A percentile compares a stretch with the other conserved stretches of the same genome.
phyloP scores from a whole-genome alignment of 2,888 invertebrate genomes.

The Seira ritae region DNA sequence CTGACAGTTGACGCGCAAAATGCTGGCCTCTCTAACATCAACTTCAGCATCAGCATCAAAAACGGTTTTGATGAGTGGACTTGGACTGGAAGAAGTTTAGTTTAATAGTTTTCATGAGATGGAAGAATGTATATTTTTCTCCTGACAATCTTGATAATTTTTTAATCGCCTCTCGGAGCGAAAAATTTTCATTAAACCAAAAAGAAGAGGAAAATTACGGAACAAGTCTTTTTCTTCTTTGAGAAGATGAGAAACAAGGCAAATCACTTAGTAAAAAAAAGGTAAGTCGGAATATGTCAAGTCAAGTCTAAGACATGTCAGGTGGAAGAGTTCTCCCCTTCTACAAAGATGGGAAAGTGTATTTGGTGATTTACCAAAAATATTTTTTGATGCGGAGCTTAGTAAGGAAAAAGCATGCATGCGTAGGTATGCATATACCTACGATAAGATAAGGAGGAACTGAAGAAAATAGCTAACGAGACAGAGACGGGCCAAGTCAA shows the following conservation, averaged over 20 bases:
- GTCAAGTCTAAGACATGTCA: constrained; percentile 52
- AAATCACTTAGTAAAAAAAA: constrained; percentile 25
- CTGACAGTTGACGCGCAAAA: constrained; percentile 45
- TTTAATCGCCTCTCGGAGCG: constrained; percentile 51
- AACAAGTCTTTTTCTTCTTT: not conserved
- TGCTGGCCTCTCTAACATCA: too few relatives aligned
- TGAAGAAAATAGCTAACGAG: constrained; percentile 63
- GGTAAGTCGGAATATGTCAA: constrained; percentile 57
- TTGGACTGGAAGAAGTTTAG: not conserved
- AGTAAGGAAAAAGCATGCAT: constrained; percentile 8
- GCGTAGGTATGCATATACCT: constrained; percentile 3
- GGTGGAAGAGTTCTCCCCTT: too few relatives aligned
- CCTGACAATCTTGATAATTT: constrained; percentile 55
- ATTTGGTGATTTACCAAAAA: constrained; percentile 25
- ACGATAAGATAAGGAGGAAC: constrained; percentile 27
- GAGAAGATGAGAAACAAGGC: not conserved
- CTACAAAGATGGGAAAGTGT: constrained; percentile 24
- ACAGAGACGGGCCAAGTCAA: constrained; percentile 61
- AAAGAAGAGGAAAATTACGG: constrained; percentile 34
- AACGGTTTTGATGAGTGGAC: constrained; percentile 15
- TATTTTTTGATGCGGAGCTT: not conserved
- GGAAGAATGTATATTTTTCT: not conserved
- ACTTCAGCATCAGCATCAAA: too few relatives aligned
- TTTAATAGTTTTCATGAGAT: constrained; percentile 3
- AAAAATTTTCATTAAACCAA: constrained; percentile 54